Base-by-base conservation (phyloP, 2,113 vertebrate genomes). In the Ceratotherium simum region DNA sequence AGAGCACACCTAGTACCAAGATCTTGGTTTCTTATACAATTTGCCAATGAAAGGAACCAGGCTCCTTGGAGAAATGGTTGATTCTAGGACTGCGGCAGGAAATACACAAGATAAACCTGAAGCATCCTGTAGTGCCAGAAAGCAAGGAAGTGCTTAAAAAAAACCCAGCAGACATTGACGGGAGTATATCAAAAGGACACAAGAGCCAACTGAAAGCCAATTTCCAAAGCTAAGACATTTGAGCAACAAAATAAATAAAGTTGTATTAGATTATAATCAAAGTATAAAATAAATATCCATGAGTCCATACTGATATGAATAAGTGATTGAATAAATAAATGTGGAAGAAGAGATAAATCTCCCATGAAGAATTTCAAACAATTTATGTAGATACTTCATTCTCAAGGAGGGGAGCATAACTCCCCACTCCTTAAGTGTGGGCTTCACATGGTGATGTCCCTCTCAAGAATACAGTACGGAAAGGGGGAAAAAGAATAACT, bases 181-280 rank as follows among this genome's bases (percentile, higher is more conserved):
- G 33, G 58, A 48, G 33, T 69, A 39, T 18, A 9, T 67, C 23
- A 51, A 76, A 76, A 79, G 31, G 12, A 91, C 17, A n/a, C 27
- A 73, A 29, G 3, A 42, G 54, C 21, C 84, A 78, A 84, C 2
- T 18, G 27, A 88, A 89, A 78, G 48, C 23, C 60, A 78, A 11
- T 39, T 42, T 18, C 39, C 73, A 81, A 91, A 93, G 31, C 39
- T 87, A 23, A 93, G 91, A 79, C 76, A 48, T 76, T 91, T 82
- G 29, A 90, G 39, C 25, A 69, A 84, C 46, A 72, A 95, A 88
- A 46, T 58, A 65, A 89, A 62, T 48, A 33, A 92, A 23, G 29
- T 33, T 20, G 23, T 83, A 83, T 29, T 70, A 33, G 36, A 88
- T 83, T 92, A 75, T 89, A 73, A 95, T 64, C 78, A 81, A 67